phyloP scores from a whole-genome alignment of 2,113 vertebrate species.

The Bubo bubo region DNA sequence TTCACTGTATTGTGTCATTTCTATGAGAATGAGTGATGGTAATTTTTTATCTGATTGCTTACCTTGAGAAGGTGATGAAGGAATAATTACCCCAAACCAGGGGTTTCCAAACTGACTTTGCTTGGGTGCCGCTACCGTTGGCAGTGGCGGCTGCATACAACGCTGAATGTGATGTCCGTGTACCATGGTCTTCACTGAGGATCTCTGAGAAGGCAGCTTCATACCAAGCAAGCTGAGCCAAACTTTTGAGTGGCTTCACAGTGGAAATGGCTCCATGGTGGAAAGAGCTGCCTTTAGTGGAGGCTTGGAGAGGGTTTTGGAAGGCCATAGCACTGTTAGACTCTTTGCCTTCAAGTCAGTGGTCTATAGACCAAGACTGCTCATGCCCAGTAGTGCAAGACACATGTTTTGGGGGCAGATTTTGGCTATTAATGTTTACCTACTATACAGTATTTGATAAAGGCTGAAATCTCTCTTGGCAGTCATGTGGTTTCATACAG shows the following conservation, averaged over 20 bases:
- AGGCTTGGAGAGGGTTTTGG: not conserved
- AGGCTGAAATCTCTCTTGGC: not conserved
- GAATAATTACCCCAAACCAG: not conserved
- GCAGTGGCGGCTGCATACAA: accelerated
- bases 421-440: not conserved
- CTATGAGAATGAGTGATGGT: not conserved
- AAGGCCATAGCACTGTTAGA: not conserved
- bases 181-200: not conserved
- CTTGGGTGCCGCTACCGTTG: not conserved
- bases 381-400: not conserved
- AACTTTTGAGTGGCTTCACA: not conserved
- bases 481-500: not conserved
- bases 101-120: not conserved
- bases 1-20: not conserved
- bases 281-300: not conserved
- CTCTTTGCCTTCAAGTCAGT: not conserved
- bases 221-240: not conserved
- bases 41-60: not conserved
- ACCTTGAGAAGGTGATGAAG: not conserved
- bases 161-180: accelerated
- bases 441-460: not conserved
- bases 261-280: not conserved
- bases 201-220: not conserved
- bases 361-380: not conserved
- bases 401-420: not conserved